These are phyloP conservation scores for Spilosoma lubricipeda DNA, from an alignment of 2,888 invertebrate genomes.

Conservation along the genomic window DNA sequence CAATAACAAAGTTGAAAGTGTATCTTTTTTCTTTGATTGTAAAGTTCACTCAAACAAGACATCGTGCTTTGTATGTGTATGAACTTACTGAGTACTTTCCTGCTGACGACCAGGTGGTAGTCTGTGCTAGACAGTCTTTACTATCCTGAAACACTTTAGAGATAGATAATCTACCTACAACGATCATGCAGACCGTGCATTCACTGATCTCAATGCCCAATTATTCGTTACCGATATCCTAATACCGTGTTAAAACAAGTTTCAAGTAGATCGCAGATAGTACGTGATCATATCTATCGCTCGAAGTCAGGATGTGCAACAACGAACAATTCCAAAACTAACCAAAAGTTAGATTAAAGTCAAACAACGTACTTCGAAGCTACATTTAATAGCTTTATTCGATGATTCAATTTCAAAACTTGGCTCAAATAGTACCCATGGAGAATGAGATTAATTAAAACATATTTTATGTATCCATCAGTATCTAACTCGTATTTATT, in stretches of 20 bases:
- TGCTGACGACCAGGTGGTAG: no score
- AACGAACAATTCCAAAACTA: background rate
- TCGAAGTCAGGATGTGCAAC: background rate
- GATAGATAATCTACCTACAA: no score
- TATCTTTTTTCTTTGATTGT: no score
- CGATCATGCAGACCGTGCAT: background rate
- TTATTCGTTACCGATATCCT: background rate
- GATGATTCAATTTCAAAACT: background rate
- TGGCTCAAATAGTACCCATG: background rate
- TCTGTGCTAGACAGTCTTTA: no score
- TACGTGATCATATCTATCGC: background rate
- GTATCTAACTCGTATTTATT: background rate
- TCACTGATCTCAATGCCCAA: background rate
- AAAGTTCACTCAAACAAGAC: no score
- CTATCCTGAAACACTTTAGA: no score
- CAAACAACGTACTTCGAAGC: background rate
- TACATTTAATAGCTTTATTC: background rate
- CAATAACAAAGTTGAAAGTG: no score
- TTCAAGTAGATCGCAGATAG: background rate
- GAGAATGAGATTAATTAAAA: background rate
- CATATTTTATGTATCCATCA: background rate
- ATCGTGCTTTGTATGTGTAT: no score
- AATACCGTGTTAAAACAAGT: background rate
- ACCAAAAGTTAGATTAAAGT: conserved; percentile 2
- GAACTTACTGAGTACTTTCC: no score